Evolutionary conservation across 2,888 invertebrate genomes (phyloP).

Genomic region (Amorpha juglandis): DNA sequence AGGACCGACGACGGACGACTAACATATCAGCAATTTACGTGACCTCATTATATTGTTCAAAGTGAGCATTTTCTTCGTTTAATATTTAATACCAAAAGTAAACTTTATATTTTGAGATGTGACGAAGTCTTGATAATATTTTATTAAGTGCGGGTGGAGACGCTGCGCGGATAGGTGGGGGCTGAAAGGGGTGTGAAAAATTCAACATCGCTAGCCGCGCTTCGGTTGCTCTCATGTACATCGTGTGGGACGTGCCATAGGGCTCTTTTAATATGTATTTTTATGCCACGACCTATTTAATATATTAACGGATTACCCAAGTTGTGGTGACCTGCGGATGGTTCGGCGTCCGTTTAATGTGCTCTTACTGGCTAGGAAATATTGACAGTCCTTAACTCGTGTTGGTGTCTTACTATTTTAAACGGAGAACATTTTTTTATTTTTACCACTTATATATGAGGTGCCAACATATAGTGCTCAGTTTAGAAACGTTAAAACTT

Average conservation of each 20-base stretch:
- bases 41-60: conserved; percentile 22
- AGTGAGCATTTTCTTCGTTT: conserved; percentile 30
- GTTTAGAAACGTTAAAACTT: not conserved
- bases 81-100: conserved; percentile 32
- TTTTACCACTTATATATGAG: not conserved
- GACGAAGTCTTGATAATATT: conserved; percentile 74
- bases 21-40: conserved; percentile 8
- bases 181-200: conserved; percentile 66
- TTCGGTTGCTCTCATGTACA: conserved; percentile 47
- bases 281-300: conserved; percentile 51
- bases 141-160: conserved; percentile 66
- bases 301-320: conserved; percentile 43
- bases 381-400: not conserved
- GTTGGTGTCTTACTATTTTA: not conserved
- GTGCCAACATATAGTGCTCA: not conserved
- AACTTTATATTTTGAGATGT: conserved; percentile 61
- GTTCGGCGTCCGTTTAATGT: not conserved
- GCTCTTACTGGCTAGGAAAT: not conserved
- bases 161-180: conserved; percentile 45
- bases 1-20: not conserved
- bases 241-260: conserved; percentile 54
- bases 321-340: not conserved
- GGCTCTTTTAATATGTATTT: conserved; percentile 64
- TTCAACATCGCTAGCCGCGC: conserved; percentile 59
- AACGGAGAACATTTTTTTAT: not conserved